Evolutionary conservation across 2,113 vertebrate species (phyloP).

Genomic region (Aldabrachelys gigantea): DNA sequence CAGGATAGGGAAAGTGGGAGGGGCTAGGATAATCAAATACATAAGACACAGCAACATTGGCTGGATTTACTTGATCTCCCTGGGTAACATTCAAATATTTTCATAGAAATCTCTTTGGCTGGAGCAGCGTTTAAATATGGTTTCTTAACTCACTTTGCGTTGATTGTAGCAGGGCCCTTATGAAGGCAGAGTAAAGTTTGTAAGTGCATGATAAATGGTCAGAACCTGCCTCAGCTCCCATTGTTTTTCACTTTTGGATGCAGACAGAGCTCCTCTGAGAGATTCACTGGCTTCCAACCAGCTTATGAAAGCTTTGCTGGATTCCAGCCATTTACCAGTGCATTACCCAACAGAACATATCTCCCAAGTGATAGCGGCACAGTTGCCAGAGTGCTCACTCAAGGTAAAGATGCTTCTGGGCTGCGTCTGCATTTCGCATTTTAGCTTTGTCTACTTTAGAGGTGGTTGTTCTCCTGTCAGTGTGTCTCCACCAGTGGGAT

Average conservation of each 20-base stretch:
- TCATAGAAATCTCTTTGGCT: background rate
- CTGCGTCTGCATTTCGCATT: background rate
- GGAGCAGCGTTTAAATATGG: background rate
- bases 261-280: background rate
- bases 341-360: background rate
- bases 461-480: background rate
- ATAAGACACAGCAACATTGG: background rate
- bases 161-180: fast-evolving
- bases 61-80: background rate
- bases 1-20: background rate
- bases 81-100: background rate
- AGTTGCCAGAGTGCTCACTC: background rate
- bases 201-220: background rate
- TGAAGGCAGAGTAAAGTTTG: background rate
- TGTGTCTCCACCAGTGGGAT: background rate
- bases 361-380: fast-evolving
- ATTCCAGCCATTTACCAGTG: fast-evolving
- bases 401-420: background rate
- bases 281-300: background rate
- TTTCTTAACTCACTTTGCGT: background rate
- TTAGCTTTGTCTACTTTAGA: background rate
- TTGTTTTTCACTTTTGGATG: background rate
- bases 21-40: background rate
- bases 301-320: background rate
- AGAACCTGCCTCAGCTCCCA: background rate